Evolutionary conservation across 2,113 vertebrate genomes (phyloP).

Genomic region (Pseudonaja textilis): DNA sequence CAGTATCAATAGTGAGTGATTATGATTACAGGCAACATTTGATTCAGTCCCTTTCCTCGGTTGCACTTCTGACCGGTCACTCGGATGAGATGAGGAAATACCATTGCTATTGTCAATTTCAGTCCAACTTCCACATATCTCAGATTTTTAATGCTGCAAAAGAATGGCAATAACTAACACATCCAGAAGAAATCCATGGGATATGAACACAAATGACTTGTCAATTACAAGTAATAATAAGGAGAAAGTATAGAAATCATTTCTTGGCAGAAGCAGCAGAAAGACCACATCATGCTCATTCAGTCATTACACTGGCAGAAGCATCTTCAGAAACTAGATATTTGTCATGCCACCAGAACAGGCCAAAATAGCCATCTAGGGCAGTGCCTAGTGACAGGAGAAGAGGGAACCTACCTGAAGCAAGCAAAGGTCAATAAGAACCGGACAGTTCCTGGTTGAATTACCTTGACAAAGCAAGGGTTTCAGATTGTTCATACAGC

Average conservation of each 20-base stretch:
- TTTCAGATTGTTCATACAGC: neutral
- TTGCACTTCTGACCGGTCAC: neutral
- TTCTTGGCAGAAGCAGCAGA: neutral
- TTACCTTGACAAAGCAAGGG: neutral
- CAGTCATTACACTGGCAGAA: neutral
- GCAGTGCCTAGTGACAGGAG: neutral
- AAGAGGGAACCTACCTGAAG: neutral
- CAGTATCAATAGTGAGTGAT: neutral
- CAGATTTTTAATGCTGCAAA: neutral
- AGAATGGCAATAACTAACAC: neutral
- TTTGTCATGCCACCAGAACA: neutral
- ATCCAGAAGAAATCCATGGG: neutral
- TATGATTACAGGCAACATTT: neutral
- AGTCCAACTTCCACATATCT: neutral
- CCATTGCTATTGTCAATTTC: neutral
- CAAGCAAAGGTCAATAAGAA: neutral
- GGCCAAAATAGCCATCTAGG: neutral
- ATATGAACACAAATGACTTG: neutral
- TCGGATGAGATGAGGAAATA: neutral
- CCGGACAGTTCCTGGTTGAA: neutral
- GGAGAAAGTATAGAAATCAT: neutral
- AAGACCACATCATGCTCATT: neutral
- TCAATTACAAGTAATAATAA: neutral
- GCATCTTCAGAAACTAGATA: neutral
- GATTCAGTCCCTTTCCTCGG: neutral